Base-by-base conservation (phyloP, 2,888 invertebrate genomes). In the Tethea ocularis region DNA sequence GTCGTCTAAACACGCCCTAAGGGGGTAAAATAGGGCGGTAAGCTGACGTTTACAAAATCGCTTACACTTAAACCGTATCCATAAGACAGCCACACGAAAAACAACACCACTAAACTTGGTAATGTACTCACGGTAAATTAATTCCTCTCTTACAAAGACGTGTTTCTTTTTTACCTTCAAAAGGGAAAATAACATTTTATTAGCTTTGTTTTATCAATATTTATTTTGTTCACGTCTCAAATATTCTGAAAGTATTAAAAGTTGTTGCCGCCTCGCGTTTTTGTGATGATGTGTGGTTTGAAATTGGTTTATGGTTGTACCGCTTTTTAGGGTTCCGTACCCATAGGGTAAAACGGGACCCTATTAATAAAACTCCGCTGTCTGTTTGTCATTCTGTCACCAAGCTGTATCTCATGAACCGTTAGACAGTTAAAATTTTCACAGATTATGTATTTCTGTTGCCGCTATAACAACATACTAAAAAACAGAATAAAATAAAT, bases 51-150 rank as follows among this genome's bases (percentile, higher is more conserved):
- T 36, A 23, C 8, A 38, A 56, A 57, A 51, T 11, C 75, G 81
- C 77, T 70, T 0, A 0, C 59, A 77, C 23, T 72, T 4, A 3
- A 17, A 56, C 77, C 74, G 4, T 51, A 64, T 72, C 66, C 57
- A 20, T 13, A 62, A 60, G 57, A 55, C 54, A 58, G 61, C 60
- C 59, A 63, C 69, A 66, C 75, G 77, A 78, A 78, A 75, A 72
- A 73, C 65, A 74, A 72, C 75, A 72, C 68, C 62, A 70, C 71
- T 75, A 78, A 75, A 84, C 75, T 72, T 69, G 62, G 74, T 77
- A 81, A 84, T 75, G 79, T 79, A 75, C 77, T 76, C 68, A 67
- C 77, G 70, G 76, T 80, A 82, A 87, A 85, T 86, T 85, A 80
- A 82, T 81, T 83, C 79, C 68, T 77, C 78, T 69, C 71, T 67